phyloP scores from a whole-genome alignment of 2,797 vertebrate genomes.

The Platalea minor region DNA sequence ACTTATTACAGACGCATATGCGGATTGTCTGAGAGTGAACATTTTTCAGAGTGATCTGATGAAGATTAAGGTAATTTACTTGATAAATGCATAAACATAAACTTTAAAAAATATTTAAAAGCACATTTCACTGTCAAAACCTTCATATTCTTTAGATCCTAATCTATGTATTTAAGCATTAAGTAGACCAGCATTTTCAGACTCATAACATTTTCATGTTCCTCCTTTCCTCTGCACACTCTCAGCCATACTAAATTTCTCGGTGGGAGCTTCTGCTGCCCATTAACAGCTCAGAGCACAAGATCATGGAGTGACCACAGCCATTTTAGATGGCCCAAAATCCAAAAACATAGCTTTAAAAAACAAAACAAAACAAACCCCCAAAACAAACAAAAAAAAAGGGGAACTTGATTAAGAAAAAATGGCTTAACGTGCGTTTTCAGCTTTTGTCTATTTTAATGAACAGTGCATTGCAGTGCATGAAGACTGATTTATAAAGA shows the following conservation, averaged over 20 bases:
- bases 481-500: not conserved
- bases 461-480: not conserved
- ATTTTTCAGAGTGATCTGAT: not conserved
- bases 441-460: slow-evolving; percentile 6
- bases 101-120: not conserved
- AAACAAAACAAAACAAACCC: not conserved
- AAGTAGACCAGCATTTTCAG: not conserved
- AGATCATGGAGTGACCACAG: not conserved
- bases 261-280: not conserved
- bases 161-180: not conserved
- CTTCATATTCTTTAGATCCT: not conserved
- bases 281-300: not conserved
- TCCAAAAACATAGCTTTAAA: not conserved
- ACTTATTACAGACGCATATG: not conserved
- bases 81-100: slow-evolving; percentile 5
- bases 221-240: not conserved
- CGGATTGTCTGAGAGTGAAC: not conserved
- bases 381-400: not conserved
- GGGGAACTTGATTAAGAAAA: not conserved
- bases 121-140: not conserved
- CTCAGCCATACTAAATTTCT: not conserved
- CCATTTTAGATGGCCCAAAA: not conserved
- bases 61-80: slow-evolving; percentile 14
- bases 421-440: not conserved
- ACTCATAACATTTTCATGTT: not conserved